phyloP scores from a whole-genome alignment of 2,888 invertebrate species.

The Drosophila atripex region DNA sequence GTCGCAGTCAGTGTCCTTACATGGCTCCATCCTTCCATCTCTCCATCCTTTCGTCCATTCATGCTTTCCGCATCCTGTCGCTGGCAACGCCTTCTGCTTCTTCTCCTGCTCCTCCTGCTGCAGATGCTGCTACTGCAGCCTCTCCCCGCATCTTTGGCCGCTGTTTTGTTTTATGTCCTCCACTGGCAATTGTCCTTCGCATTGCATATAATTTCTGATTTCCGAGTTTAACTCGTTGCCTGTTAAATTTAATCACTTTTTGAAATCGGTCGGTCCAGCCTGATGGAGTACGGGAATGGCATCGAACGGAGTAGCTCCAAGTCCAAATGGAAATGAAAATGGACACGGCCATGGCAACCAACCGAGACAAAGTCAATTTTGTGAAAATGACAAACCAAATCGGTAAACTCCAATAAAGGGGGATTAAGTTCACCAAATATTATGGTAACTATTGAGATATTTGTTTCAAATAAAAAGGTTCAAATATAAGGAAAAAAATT shows the following conservation, averaged over 20 bases:
- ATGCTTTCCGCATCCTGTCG: not conserved
- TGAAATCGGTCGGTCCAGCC: slow-evolving; percentile 39
- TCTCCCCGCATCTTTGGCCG: slow-evolving; percentile 39
- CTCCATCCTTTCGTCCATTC: slow-evolving; percentile 12
- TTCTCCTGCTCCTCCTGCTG: not conserved
- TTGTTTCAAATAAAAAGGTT: not conserved
- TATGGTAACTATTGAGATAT: not conserved
- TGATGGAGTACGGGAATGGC: slow-evolving; percentile 6
- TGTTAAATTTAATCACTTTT: slow-evolving; percentile 71
- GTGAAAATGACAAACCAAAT: slow-evolving; percentile 10
- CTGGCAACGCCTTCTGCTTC: slow-evolving; percentile 14
- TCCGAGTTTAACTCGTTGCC: slow-evolving; percentile 61
- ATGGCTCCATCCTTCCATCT: slow-evolving; percentile 26
- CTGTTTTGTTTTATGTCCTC: slow-evolving; percentile 63
- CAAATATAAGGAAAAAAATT: not conserved
- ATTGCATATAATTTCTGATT: slow-evolving; percentile 72
- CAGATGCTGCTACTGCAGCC: not conserved
- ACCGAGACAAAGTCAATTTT: slow-evolving; percentile 31
- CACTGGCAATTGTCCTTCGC: slow-evolving; percentile 53
- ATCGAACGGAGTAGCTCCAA: not conserved
- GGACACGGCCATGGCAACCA: slow-evolving; percentile 3
- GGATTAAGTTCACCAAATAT: slow-evolving; percentile 8
- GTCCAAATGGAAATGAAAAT: slow-evolving; percentile 9
- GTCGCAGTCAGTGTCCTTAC: slow-evolving; percentile 47
- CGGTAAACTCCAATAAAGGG: slow-evolving; percentile 15